Conservation (phyloP, 1,140 invertebrate genomes). For the Ceratitis capitata region DNA sequence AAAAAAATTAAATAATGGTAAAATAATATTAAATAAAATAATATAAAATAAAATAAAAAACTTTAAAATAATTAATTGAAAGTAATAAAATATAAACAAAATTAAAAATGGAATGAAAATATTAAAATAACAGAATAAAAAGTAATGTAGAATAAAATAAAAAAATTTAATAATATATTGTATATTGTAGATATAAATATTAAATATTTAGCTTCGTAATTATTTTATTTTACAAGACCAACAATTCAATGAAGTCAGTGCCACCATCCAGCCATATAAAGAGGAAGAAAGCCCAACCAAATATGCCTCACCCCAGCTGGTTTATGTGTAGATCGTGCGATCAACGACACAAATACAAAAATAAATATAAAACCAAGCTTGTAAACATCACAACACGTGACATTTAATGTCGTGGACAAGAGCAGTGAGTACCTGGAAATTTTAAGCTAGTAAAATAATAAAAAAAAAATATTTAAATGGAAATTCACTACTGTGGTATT, state of each 20-base stretch:
- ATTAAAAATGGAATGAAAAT: background rate
- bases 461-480: background rate
- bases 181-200: too few species aligned
- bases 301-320: background rate
- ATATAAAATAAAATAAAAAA: too few species aligned
- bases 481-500: slow-evolving; percentile 1
- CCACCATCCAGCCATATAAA: too few species aligned
- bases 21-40: background rate
- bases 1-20: background rate
- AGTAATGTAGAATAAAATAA: background rate
- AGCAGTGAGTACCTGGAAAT: background rate
- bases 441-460: background rate
- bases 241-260: too few species aligned
- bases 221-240: too few species aligned
- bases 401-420: background rate
- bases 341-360: background rate
- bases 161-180: background rate
- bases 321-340: background rate
- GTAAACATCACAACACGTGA: background rate
- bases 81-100: background rate
- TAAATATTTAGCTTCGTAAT: too few species aligned
- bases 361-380: background rate
- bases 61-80: background rate
- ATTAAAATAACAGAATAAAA: background rate
- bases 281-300: too few species aligned